Percentiles rank a stretch among this genome's conserved stretches.
phyloP scores from a whole-genome alignment of 2,888 invertebrate species.

The Mythimna ferrago region DNA sequence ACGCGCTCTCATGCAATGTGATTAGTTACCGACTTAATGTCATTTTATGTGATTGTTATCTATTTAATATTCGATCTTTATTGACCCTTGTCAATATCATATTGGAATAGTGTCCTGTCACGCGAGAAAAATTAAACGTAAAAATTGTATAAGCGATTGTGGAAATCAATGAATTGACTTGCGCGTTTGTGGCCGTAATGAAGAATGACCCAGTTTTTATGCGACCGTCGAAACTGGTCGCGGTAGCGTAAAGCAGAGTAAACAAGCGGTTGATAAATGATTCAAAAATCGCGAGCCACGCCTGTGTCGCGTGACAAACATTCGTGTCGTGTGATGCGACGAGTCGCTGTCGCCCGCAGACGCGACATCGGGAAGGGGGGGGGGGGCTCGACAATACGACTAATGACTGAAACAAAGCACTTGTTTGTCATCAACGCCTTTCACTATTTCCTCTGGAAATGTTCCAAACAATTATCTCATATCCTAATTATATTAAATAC shows the following conservation, averaged over 20 bases:
- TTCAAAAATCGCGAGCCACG: conserved; percentile 73
- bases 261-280: conserved; percentile 78
- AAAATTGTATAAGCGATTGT: conserved; percentile 45
- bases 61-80: conserved; percentile 65
- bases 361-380: conserved; percentile 39
- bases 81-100: conserved; percentile 69
- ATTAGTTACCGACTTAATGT: conserved; percentile 54
- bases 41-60: conserved; percentile 61
- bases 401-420: conserved; percentile 67
- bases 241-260: conserved; percentile 70
- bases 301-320: conserved; percentile 61
- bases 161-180: conserved; percentile 71
- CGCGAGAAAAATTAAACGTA: conserved; percentile 64
- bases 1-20: conserved; percentile 38
- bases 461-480: conserved; percentile 38
- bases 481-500: conserved; percentile 29
- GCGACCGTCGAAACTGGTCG: conserved; percentile 66
- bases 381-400: conserved; percentile 32
- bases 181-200: conserved; percentile 66
- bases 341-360: conserved; percentile 59
- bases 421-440: conserved; percentile 65
- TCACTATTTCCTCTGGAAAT: conserved; percentile 44
- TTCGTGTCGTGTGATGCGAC: conserved; percentile 55
- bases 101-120: conserved; percentile 66
- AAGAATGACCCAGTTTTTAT: conserved; percentile 74